phyloP scores from a whole-genome alignment of 2,113 vertebrate genomes.

The Gymnogyps californianus region DNA sequence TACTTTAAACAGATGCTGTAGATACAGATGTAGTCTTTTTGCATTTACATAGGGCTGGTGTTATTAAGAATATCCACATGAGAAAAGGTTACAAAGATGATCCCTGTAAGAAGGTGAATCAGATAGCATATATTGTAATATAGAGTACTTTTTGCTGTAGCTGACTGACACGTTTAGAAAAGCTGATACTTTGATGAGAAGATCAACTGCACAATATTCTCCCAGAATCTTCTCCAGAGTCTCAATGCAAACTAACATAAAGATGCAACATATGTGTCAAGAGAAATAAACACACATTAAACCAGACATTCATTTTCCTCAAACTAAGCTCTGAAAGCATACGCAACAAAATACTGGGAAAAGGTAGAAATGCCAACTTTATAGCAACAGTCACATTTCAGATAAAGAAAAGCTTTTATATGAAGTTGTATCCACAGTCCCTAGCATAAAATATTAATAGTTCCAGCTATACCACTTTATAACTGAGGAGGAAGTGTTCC shows the following conservation, averaged over 20 bases:
- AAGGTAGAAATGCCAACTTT: conserved; percentile 24
- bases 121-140: conserved; percentile 26
- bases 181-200: conserved; percentile 52
- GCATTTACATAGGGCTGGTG: conserved; percentile 2
- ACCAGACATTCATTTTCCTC: conserved; percentile 38
- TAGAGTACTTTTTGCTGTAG: neutral
- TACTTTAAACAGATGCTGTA: neutral
- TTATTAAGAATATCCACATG: conserved; percentile 60
- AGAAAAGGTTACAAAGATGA: conserved; percentile 55
- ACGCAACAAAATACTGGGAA: conserved; percentile 1
- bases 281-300: conserved; percentile 65
- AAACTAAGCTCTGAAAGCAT: neutral
- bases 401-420: conserved; percentile 43
- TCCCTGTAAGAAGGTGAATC: conserved; percentile 39
- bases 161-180: conserved; percentile 20
- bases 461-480: neutral
- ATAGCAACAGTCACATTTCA: conserved; percentile 8
- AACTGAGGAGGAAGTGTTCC: neutral
- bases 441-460: conserved; percentile 50
- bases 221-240: conserved; percentile 50
- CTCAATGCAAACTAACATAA: conserved; percentile 52
- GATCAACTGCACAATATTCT: conserved; percentile 47
- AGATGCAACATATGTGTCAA: neutral
- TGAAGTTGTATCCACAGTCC: conserved; percentile 17
- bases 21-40: conserved; percentile 12